These are phyloP conservation scores for Linyphia triangularis DNA, from an alignment of 2,888 invertebrate genomes.

Conservation along the genomic window DNA sequence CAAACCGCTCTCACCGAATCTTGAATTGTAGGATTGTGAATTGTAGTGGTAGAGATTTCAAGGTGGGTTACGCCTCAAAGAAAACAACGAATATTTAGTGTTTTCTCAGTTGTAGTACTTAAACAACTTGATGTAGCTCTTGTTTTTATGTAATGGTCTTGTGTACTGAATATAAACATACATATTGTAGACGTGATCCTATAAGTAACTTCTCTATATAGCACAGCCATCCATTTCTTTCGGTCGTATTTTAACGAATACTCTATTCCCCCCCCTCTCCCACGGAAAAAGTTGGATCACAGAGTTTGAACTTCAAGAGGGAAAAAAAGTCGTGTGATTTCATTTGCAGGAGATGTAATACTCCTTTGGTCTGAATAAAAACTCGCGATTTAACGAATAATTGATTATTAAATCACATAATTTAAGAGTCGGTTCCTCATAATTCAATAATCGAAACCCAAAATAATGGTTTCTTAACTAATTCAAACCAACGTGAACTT, in stretches of 20 bases:
- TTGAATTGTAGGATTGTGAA: conserved; percentile 63
- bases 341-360: no score
- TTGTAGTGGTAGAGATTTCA: conserved; percentile 60
- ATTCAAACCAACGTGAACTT: no score
- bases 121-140: conserved; percentile 54
- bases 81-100: conserved; percentile 75
- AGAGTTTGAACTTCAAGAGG: conserved; percentile 25
- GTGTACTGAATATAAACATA: conserved; percentile 26
- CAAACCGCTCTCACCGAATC: conserved; percentile 30
- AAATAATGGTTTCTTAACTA: no score
- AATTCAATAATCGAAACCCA: no score
- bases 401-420: no score
- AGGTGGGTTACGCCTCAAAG: conserved; percentile 70
- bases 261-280: background rate
- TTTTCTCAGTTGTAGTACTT: conserved; percentile 66
- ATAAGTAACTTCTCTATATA: conserved; percentile 30
- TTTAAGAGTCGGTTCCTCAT: no score
- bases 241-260: conserved; percentile 10
- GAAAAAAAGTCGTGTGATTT: background rate
- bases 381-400: no score
- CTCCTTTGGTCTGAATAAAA: no score
- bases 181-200: background rate
- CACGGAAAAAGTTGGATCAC: conserved; percentile 27
- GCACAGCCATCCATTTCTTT: conserved; percentile 9
- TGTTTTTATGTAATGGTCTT: conserved; percentile 66